Conservation (phyloP, 2,888 invertebrate species). For the Stenodema calcarata region DNA sequence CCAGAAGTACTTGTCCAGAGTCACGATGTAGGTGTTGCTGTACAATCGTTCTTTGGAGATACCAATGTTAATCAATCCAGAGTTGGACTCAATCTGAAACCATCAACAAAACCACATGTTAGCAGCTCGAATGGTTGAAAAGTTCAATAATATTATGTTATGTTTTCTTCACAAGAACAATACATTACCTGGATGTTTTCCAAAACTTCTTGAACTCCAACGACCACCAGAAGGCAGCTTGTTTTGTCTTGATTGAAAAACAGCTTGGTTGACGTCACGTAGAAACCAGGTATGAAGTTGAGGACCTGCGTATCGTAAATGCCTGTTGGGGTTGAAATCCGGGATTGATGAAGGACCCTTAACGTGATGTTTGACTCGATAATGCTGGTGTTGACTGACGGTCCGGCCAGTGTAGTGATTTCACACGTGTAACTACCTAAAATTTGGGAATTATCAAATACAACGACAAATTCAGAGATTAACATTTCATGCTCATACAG, state of each 20-base stretch:
- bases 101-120: neutral
- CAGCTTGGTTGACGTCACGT: neutral
- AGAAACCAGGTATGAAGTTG: slow-evolving; percentile 20
- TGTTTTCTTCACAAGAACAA: too few species aligned
- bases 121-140: too few species aligned
- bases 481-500: too few species aligned
- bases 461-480: too few species aligned
- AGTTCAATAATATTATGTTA: too few species aligned
- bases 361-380: slow-evolving; percentile 35
- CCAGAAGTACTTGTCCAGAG: slow-evolving; percentile 40
- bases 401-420: slow-evolving; percentile 37
- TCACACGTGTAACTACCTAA: slow-evolving; percentile 31
- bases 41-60: neutral
- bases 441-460: neutral
- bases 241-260: slow-evolving; percentile 24
- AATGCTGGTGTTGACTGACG: slow-evolving; percentile 31
- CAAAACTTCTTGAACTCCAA: slow-evolving; percentile 19
- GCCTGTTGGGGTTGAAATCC: neutral
- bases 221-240: neutral
- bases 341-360: neutral
- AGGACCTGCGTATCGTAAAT: neutral
- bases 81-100: slow-evolving; percentile 12
- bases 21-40: neutral
- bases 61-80: slow-evolving; percentile 15
- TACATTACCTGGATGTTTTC: slow-evolving; percentile 21